Evolutionary conservation across 2,797 vertebrate species (phyloP), one percentile per base, ranked within the genome.

Genomic region (Manis pentadactyla): DNA sequence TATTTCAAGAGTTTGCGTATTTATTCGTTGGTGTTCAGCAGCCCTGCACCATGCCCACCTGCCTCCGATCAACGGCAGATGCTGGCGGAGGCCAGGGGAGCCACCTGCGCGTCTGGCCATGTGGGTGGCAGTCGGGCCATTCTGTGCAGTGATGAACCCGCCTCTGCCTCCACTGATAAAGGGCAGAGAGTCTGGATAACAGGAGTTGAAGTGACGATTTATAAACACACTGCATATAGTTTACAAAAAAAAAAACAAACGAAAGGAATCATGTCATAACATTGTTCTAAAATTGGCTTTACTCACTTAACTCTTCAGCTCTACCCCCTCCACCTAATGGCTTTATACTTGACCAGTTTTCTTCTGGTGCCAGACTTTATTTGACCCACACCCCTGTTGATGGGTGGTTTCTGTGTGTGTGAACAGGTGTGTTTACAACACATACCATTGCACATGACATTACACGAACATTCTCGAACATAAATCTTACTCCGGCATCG

Each of bases 81-180:
- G 5, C 46, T 4, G 73, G 73, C 3, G 73, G 73, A 51, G 49
- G 34, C 73, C 27, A 2, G 17, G 23, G 57, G 4, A 42, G n/a
- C n/a, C 12, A 18, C 0, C 3, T 59, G 23, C 3, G 0, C 2
- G 2, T 31, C 39, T 19, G 68, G n/a, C n/a, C 29, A 0, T 7
- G 31, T 3, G 39, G 25, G 12, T 1, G 7, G 14, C 2, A 3
- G 7, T 37, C 8, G 4, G 46, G 57, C 69, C 11, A 4, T 7
- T 34, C 13, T 8, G n/a, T 27, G 46, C 25, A 1, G 17, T 13
- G 42, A 12, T 37, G 0, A 15, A 4, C 19, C 69, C 69, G 39
- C 78, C 29, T 13, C 7, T 25, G 25, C 14, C 31, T 55, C 39
- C 18, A 19, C 13, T 15, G 17, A 8, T 18, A 27, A n/a, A 37